Evolutionary conservation across 2,888 invertebrate genomes (phyloP).

Genomic region (Acanthosepion esculentum): DNA sequence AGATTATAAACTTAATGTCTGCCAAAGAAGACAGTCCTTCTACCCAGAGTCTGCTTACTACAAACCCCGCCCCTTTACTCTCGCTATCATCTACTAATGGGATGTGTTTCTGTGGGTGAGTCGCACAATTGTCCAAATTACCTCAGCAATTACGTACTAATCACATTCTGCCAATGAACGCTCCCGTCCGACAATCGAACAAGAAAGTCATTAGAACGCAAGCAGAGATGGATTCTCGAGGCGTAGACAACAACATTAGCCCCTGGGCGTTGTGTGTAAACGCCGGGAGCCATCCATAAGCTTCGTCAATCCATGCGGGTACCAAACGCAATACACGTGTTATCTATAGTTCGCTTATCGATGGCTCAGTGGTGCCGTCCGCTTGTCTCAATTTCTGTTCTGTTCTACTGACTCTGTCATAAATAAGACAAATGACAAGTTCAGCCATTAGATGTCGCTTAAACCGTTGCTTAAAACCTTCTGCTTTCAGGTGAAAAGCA

Average conservation of each 20-base stretch:
- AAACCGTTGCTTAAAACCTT: not conserved
- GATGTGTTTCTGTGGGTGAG: not conserved
- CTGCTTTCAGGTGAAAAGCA: constrained; percentile 11
- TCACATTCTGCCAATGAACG: constrained; percentile 7
- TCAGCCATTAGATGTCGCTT: not conserved
- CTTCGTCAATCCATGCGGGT: not conserved
- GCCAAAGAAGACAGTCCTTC: no score
- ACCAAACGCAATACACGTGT: constrained; percentile 33
- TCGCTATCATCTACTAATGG: not conserved
- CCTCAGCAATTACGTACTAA: constrained; percentile 33
- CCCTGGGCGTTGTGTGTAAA: not conserved
- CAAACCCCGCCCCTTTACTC: no score
- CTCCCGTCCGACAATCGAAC: not conserved
- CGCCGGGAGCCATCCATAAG: not conserved
- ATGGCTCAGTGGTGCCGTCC: constrained; percentile 33
- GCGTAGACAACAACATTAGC: constrained; percentile 33
- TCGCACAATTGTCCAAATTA: constrained; percentile 20
- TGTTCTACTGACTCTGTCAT: not conserved
- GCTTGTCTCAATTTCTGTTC: not conserved
- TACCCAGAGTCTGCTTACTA: no score
- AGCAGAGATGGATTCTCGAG: not conserved
- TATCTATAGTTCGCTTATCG: constrained; percentile 33
- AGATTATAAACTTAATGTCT: not conserved
- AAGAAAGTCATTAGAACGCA: not conserved
- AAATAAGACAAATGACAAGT: not conserved